phyloP scores from a whole-genome alignment of 2,888 invertebrate genomes.

The Abrostola tripartita region DNA sequence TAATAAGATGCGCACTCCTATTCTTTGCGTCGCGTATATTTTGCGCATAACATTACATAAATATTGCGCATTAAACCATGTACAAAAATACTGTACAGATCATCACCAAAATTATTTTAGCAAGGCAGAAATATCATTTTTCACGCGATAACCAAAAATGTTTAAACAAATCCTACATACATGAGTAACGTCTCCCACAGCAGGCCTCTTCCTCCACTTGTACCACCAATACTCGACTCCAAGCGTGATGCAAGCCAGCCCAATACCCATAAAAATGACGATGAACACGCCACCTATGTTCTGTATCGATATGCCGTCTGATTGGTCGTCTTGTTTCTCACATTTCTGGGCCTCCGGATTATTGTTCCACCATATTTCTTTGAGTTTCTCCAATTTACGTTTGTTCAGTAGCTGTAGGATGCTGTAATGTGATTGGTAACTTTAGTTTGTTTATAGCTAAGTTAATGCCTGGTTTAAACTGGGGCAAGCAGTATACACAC shows the following conservation, averaged over 20 bases:
- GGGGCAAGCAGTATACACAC: too few species aligned
- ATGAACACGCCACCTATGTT: constrained; percentile 99
- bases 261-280: constrained; percentile 98
- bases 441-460: neutral
- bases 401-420: constrained; percentile 98
- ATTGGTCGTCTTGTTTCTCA: constrained; percentile 96
- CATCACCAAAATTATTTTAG: too few species aligned
- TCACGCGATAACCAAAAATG: neutral
- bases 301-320: constrained; percentile 98
- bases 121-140: too few species aligned
- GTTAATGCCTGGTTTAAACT: too few species aligned
- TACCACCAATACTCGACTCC: constrained; percentile 99
- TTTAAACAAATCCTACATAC: constrained; percentile 61
- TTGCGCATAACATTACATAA: too few species aligned
- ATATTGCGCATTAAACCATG: too few species aligned
- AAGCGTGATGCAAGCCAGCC: constrained; percentile 96
- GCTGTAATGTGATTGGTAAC: constrained; percentile 81
- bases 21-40: too few species aligned
- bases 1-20: too few species aligned
- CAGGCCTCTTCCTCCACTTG: constrained; percentile 91
- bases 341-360: constrained; percentile 93
- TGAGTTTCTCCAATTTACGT: constrained; percentile 96
- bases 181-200: constrained; percentile 90
- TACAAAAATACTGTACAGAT: too few species aligned
- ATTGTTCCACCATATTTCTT: constrained; percentile 98